A percentile compares a stretch with the other conserved stretches of the same genome.
These are phyloP conservation scores for Gobius niger DNA, from an alignment of 2,113 vertebrate genomes.

Conservation along the genomic window DNA sequence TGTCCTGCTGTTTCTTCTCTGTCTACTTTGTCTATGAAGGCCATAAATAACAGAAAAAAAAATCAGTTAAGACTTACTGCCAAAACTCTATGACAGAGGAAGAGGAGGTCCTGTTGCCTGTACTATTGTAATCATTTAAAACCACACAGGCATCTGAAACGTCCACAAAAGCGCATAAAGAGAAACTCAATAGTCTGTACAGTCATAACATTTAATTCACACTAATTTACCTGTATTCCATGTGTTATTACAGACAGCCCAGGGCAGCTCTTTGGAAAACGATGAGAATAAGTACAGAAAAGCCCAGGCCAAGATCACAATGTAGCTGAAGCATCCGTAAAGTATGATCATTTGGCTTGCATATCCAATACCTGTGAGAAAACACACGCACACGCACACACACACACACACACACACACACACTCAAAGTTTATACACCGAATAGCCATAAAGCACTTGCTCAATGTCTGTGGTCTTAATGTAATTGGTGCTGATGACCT, in stretches of 20 bases:
- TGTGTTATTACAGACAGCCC: slow-evolving; percentile 83
- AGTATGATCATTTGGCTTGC: slow-evolving; percentile 63
- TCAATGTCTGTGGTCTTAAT: no score
- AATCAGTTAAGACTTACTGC: slow-evolving; percentile 79
- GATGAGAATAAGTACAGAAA: slow-evolving; percentile 87
- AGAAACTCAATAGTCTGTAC: background rate
- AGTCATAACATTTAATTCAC: background rate
- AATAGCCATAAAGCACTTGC: no score
- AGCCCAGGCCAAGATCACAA: slow-evolving; percentile 69
- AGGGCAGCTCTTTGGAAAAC: slow-evolving; percentile 83
- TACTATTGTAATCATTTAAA: slow-evolving; percentile 69
- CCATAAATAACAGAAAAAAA: slow-evolving; percentile 4
- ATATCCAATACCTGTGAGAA: slow-evolving; percentile 60
- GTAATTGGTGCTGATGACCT: no score
- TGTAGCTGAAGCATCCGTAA: slow-evolving; percentile 64
- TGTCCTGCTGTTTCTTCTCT: background rate
- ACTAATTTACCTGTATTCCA: slow-evolving; percentile 85
- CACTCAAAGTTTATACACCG: no score
- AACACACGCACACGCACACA: background rate
- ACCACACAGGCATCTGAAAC: slow-evolving; percentile 81
- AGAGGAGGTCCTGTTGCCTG: slow-evolving; percentile 64
- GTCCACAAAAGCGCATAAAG: background rate
- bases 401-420: background rate
- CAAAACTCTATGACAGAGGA: slow-evolving; percentile 88
- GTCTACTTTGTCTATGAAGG: background rate